Evolutionary conservation across 1,140 invertebrate genomes (phyloP).

Genomic region (Calephelis virginiensis): DNA sequence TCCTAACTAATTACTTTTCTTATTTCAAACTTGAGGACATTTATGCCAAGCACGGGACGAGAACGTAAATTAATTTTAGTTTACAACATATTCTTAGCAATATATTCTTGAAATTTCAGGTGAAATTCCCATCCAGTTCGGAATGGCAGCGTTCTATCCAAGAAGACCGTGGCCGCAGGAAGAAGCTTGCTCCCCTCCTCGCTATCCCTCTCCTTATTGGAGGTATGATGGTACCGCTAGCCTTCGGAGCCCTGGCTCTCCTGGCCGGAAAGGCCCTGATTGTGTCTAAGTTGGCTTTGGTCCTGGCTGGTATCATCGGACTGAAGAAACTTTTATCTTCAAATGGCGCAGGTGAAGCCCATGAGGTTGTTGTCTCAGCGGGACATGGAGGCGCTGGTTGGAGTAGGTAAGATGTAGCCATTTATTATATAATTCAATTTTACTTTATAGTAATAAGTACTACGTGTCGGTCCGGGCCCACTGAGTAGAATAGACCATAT

Average conservation of each 20-base stretch:
- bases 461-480: no score
- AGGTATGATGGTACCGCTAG: conserved; percentile 87
- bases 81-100: no score
- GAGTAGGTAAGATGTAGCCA: conserved; percentile 79
- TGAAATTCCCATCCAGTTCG: conserved; percentile 82
- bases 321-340: conserved; percentile 88
- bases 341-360: conserved; percentile 80
- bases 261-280: conserved; percentile 91
- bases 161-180: conserved; percentile 83
- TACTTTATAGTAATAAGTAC: no score
- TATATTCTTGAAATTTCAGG: conserved; percentile 52
- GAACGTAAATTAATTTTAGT: no score
- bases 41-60: no score
- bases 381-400: conserved; percentile 83
- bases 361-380: conserved; percentile 85
- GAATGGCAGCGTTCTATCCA: conserved; percentile 82
- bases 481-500: no score
- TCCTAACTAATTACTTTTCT: no score
- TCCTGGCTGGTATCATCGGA: conserved; percentile 89
- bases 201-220: conserved; percentile 88
- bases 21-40: no score
- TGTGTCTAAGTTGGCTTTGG: conserved; percentile 89
- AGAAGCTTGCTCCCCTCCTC: conserved; percentile 84
- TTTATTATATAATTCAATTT: not conserved
- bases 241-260: conserved; percentile 87